phyloP scores from a whole-genome alignment of 1,140 invertebrate genomes.

The Uloborus diversus region DNA sequence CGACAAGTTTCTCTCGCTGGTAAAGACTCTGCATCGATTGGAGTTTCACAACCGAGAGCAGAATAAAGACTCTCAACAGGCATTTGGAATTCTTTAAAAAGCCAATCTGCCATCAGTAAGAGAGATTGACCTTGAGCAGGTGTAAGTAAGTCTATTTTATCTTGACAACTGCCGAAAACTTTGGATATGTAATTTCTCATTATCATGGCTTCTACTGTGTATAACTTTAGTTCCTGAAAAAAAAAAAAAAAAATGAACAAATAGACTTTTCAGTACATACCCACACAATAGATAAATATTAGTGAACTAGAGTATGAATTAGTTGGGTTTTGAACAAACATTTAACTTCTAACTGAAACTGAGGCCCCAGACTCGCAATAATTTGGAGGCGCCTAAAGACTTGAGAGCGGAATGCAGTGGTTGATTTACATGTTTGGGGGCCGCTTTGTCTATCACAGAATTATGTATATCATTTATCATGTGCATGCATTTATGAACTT shows the following conservation, averaged over 20 bases:
- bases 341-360: too few relatives aligned
- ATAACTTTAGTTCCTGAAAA: slow-evolving; percentile 21
- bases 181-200: slow-evolving; percentile 28
- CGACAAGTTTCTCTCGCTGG: slow-evolving; percentile 26
- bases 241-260: slow-evolving; percentile 6
- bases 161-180: slow-evolving; percentile 31
- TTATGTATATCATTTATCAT: too few relatives aligned
- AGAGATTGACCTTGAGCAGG: slow-evolving; percentile 38
- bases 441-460: too few relatives aligned
- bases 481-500: too few relatives aligned
- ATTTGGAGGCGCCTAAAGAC: too few relatives aligned
- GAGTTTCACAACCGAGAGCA: slow-evolving; percentile 27
- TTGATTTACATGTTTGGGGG: too few relatives aligned
- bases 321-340: too few relatives aligned
- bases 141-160: slow-evolving; percentile 37
- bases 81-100: slow-evolving; percentile 17
- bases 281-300: too few relatives aligned
- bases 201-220: slow-evolving; percentile 11
- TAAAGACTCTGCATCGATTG: neutral
- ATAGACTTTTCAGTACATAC: too few relatives aligned
- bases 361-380: too few relatives aligned
- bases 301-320: too few relatives aligned
- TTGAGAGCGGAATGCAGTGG: too few relatives aligned
- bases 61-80: slow-evolving; percentile 4
- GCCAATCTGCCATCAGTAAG: slow-evolving; percentile 39